Evolutionary conservation across 1,140 invertebrate species (phyloP).

Genomic region (Halyomorpha halys): DNA sequence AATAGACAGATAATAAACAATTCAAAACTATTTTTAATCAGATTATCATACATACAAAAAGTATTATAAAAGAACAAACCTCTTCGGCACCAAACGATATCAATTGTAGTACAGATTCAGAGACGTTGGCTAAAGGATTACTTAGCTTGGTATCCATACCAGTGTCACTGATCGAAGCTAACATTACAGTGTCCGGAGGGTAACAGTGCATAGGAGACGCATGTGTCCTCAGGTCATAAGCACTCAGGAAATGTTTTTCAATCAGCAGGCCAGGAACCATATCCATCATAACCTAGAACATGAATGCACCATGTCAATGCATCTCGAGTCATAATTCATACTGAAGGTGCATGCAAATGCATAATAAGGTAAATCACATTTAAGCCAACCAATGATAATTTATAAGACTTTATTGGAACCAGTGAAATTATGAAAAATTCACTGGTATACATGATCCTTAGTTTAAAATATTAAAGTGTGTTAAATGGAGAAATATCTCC

Average conservation of each 20-base stretch:
- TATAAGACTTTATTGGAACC: too few species aligned
- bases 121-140: slow-evolving; percentile 47
- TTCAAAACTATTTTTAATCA: too few species aligned
- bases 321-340: background rate
- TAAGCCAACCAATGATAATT: too few species aligned
- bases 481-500: too few species aligned
- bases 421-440: too few species aligned
- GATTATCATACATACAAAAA: too few species aligned
- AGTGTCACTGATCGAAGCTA: slow-evolving; percentile 42
- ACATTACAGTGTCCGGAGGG: slow-evolving; percentile 48
- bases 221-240: slow-evolving; percentile 47
- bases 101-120: slow-evolving; percentile 56
- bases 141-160: slow-evolving; percentile 41
- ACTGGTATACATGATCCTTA: too few species aligned
- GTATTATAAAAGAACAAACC: too few species aligned
- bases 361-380: too few species aligned
- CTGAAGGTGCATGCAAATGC: too few species aligned
- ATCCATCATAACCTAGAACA: slow-evolving; percentile 42
- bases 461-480: too few species aligned
- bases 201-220: slow-evolving; percentile 46
- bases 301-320: background rate
- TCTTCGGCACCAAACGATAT: slow-evolving; percentile 48
- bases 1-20: too few species aligned
- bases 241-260: slow-evolving; percentile 54
- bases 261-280: slow-evolving; percentile 56